Base-by-base conservation (phyloP, 2,888 invertebrate genomes). In the Xiphydria camelus region DNA sequence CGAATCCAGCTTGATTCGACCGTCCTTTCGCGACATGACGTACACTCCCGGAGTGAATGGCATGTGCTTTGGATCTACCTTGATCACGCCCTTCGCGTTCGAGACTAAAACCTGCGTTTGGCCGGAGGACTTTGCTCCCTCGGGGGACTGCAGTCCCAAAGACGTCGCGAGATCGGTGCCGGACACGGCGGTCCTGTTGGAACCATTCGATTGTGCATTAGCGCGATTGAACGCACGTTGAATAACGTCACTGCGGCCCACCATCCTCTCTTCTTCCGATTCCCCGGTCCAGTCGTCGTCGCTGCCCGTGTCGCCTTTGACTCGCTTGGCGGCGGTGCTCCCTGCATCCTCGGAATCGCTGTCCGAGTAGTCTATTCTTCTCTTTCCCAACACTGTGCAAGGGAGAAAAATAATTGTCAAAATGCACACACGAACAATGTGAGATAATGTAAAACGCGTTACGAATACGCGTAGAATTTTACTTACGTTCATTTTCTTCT, bases 11-110 rank as follows among this genome's bases (percentile, higher is more conserved):
- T 86, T 87, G 70, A 87, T 86, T 39, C 87, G 86, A 29, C 87
- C 87, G 23, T 87, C 86, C 56, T 87, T 87, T 70, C 86, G 84
- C 5, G 87, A 87, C 85, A 88, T 87, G 42, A 88, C 86, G 66
- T 88, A 88, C 25, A 88, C 86, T 57, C 87, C 87, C 61, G 81
- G 77, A 57, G 81, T 77, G 39, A 81, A 65, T 14, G 87, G 85
- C 78, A 87, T 81, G 71, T 87, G 86, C 64, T 86, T 86, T 33
- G 87, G 86, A 68, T 87, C 87, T 14, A 88, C 85, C 73, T 87
- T 84, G 47, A 88, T 85, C 39, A 88, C 85, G 9, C 87, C 86
- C 68, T 87, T 87, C 1, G 80, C 78, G 53, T 80, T 80, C 0
- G 80, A 80, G 5, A 82, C 78, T 19, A 82, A 59, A n/a, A 73